phyloP scores from a whole-genome alignment of 2,888 invertebrate species.

The Eulithis prunata region DNA sequence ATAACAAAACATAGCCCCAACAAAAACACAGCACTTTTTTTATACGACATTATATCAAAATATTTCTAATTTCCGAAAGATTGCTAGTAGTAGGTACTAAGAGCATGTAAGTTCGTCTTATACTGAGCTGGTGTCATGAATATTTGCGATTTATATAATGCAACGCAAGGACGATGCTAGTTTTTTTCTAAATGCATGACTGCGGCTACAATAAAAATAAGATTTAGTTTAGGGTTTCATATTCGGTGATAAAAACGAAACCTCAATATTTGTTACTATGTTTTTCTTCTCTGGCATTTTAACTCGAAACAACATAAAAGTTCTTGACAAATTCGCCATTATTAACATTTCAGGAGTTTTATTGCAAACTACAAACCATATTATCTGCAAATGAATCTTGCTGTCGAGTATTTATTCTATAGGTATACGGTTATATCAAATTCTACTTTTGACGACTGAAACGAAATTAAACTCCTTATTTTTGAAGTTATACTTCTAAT shows the following conservation, averaged over 20 bases:
- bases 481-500: too few relatives aligned
- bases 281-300: too few relatives aligned
- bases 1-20: conserved; percentile 24
- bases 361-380: too few relatives aligned
- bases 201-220: conserved; percentile 2
- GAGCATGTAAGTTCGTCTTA: background rate
- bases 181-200: conserved; percentile 7
- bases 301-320: too few relatives aligned
- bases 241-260: background rate
- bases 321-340: too few relatives aligned
- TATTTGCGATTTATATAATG: conserved; percentile 13
- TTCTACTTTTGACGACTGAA: too few relatives aligned
- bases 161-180: conserved; percentile 14
- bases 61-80: background rate
- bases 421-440: too few relatives aligned
- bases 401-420: too few relatives aligned
- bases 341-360: too few relatives aligned
- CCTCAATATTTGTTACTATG: background rate
- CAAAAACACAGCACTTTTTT: conserved; percentile 21
- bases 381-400: too few relatives aligned
- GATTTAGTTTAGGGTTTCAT: conserved; percentile 2
- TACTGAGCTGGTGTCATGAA: conserved; percentile 8
- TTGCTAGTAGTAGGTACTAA: too few relatives aligned
- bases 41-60: conserved; percentile 11
- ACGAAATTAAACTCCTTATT: too few relatives aligned